Percentiles rank a stretch among this genome's conserved stretches.
Conservation (phyloP, 2,113 vertebrate species). For the Heptranchias perlo region DNA sequence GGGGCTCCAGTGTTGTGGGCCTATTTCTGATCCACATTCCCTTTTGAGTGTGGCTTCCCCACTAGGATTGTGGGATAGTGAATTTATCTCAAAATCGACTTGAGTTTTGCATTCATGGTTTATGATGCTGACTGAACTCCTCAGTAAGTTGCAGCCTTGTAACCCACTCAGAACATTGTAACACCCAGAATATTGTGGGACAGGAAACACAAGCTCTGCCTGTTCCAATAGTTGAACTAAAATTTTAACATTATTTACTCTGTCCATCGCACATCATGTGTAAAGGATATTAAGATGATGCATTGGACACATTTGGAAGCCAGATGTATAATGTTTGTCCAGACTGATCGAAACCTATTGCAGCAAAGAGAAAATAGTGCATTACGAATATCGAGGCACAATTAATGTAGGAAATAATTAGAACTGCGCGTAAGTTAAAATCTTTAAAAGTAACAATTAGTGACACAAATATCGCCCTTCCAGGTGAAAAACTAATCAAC, state of each 20-base stretch:
- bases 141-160: not conserved
- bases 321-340: conserved; percentile 16
- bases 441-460: not conserved
- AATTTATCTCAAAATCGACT: not conserved
- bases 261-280: not conserved
- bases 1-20: not conserved
- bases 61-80: not conserved
- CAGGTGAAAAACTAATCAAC: not conserved
- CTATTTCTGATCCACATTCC: not conserved
- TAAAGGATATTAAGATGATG: not conserved
- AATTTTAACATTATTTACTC: not conserved
- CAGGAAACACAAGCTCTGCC: not conserved
- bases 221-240: not conserved
- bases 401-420: conserved; percentile 20
- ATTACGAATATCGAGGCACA: conserved; percentile 6
- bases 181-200: not conserved
- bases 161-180: not conserved
- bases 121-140: not conserved
- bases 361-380: not conserved
- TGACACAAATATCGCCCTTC: not conserved
- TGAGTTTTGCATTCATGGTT: not conserved
- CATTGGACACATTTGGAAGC: conserved; percentile 22
- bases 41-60: not conserved
- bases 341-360: not conserved
- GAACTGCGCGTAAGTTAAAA: not conserved